Evolutionary conservation across 92 coral and sea anemone species (phyloP).

Genomic region (Palythoa heliodiscus): DNA sequence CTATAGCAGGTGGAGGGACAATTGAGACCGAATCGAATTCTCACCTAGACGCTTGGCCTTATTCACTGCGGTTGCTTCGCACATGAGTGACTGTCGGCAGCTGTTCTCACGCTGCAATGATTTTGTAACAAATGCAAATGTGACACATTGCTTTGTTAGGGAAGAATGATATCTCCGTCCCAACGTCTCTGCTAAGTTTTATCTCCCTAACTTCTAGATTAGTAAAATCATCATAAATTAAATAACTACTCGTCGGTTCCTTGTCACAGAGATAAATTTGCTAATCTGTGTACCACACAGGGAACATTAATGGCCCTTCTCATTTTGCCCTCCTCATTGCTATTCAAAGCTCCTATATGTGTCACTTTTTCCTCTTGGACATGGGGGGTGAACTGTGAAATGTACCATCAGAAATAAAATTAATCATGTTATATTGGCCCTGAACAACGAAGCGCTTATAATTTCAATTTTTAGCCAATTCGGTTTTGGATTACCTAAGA

Average conservation of each 20-base stretch:
- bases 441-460: slow-evolving; percentile 2
- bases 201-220: not conserved
- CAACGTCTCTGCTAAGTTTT: not conserved
- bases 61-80: slow-evolving; percentile 63
- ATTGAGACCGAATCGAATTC: slow-evolving; percentile 59
- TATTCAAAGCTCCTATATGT: not conserved
- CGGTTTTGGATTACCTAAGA: slow-evolving; percentile 1
- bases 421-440: slow-evolving; percentile 8
- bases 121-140: slow-evolving; percentile 56
- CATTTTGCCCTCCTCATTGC: not conserved
- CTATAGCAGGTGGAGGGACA: slow-evolving; percentile 85
- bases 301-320: not conserved
- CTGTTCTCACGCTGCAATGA: slow-evolving; percentile 67
- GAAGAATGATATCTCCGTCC: slow-evolving; percentile 15
- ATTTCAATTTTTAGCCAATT: not conserved
- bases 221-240: slow-evolving; percentile 1
- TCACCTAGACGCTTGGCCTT: slow-evolving; percentile 59
- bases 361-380: slow-evolving; percentile 26
- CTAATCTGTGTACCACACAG: slow-evolving; percentile 4
- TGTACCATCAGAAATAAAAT: slow-evolving; percentile 11
- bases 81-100: slow-evolving; percentile 82
- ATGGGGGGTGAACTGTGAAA: slow-evolving; percentile 25
- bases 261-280: slow-evolving; percentile 8
- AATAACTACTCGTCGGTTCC: not conserved
- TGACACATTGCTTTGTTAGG: slow-evolving; percentile 48